Conservation (phyloP, 2,888 invertebrate genomes). For the Rhagonycha fulva region DNA sequence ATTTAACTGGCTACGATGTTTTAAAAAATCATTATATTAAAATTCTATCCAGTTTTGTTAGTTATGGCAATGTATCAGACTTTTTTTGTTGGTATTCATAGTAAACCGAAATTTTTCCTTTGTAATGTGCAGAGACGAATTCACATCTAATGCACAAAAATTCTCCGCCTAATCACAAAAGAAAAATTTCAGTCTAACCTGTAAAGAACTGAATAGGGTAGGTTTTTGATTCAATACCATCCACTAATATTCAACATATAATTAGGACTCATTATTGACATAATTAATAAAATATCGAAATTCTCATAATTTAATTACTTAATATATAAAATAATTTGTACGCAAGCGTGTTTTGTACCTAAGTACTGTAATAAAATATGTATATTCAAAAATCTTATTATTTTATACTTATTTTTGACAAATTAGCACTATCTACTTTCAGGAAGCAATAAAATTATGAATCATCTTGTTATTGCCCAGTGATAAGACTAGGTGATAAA, state of each 20-base stretch:
- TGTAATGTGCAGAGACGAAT: too few species aligned
- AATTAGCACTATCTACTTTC: background rate
- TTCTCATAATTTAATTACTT: background rate
- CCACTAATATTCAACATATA: background rate
- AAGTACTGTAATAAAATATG: background rate
- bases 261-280: background rate
- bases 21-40: background rate
- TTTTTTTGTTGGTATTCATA: background rate
- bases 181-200: too few species aligned
- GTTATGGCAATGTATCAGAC: background rate
- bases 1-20: background rate
- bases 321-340: background rate
- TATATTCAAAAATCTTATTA: background rate
- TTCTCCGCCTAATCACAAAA: too few species aligned
- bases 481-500: background rate
- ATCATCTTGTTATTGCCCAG: background rate
- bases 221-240: background rate
- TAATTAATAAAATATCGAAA: background rate
- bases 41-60: background rate
- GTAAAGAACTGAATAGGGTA: background rate
- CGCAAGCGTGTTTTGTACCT: background rate
- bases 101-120: too few species aligned
- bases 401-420: background rate
- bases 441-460: background rate
- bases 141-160: too few species aligned